Percentiles rank a stretch among this genome's conserved stretches.
phyloP scores from a whole-genome alignment of 2,888 invertebrate genomes.

The Limnephilus lunatus region DNA sequence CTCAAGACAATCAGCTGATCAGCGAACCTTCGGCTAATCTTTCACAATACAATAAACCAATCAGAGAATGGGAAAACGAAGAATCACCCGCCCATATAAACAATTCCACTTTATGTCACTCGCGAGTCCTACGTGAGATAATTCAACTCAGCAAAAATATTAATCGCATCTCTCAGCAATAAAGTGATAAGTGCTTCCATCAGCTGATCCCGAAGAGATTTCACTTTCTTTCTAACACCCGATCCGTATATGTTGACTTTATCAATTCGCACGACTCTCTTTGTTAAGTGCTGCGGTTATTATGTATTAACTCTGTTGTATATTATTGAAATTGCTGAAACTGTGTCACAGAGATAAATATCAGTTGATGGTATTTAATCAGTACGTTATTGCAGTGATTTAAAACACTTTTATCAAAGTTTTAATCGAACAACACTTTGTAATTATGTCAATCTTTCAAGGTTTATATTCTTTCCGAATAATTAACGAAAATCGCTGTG shows the following conservation, averaged over 20 bases:
- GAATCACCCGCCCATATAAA: background rate
- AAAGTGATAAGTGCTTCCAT: background rate
- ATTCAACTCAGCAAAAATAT: background rate
- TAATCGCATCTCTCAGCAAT: background rate
- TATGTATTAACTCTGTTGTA: background rate
- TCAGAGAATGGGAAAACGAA: background rate
- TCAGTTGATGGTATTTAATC: background rate
- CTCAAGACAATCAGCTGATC: background rate
- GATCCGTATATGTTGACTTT: background rate
- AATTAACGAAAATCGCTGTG: too few relatives aligned
- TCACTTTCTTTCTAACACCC: background rate
- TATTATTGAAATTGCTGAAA: background rate
- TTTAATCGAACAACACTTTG: background rate
- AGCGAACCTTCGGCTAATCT: background rate
- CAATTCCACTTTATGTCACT: background rate
- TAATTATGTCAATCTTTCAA: background rate
- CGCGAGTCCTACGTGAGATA: background rate
- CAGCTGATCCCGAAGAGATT: conserved; percentile 8
- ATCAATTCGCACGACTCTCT: background rate
- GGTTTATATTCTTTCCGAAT: too few relatives aligned
- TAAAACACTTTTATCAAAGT: background rate
- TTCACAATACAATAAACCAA: background rate
- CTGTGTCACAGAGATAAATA: background rate
- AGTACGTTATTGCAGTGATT: background rate
- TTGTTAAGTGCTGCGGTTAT: background rate